These are phyloP conservation scores for Oxyura jamaicensis DNA, from an alignment of 2,113 vertebrate species.

Conservation along the genomic window DNA sequence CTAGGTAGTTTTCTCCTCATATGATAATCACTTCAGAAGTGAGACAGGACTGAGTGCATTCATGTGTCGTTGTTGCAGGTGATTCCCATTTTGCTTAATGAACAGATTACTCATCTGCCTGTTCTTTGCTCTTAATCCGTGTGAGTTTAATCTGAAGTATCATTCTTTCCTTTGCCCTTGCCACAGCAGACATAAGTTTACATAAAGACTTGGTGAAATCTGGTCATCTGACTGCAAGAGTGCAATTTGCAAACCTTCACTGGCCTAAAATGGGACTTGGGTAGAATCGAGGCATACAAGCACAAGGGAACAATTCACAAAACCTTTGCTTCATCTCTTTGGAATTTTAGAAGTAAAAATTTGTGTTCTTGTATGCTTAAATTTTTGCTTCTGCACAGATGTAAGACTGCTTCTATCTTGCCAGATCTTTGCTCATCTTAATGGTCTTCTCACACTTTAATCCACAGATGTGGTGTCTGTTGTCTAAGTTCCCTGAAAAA, in stretches of 20 bases:
- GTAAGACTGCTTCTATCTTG: neutral
- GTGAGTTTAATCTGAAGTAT: neutral
- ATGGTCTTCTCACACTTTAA: neutral
- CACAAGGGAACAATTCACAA: neutral
- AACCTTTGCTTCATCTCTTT: neutral
- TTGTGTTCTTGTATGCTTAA: neutral
- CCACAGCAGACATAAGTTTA: neutral
- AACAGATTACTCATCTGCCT: neutral
- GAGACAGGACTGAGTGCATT: neutral
- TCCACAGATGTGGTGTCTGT: neutral
- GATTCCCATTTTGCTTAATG: neutral
- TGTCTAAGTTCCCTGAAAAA: neutral
- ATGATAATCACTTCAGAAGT: neutral
- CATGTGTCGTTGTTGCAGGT: neutral
- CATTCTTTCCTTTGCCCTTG: neutral
- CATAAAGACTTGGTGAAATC: neutral
- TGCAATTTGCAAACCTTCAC: neutral
- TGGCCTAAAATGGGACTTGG: neutral
- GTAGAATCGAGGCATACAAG: neutral
- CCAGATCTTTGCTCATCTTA: neutral
- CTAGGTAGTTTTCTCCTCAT: neutral
- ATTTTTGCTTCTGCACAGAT: neutral
- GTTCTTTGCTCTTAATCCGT: neutral
- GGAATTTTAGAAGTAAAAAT: neutral
- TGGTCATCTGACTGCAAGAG: neutral